These are phyloP conservation scores for Brienomyrus brachyistius DNA, from an alignment of 2,113 vertebrate species.

Conservation along the genomic window DNA sequence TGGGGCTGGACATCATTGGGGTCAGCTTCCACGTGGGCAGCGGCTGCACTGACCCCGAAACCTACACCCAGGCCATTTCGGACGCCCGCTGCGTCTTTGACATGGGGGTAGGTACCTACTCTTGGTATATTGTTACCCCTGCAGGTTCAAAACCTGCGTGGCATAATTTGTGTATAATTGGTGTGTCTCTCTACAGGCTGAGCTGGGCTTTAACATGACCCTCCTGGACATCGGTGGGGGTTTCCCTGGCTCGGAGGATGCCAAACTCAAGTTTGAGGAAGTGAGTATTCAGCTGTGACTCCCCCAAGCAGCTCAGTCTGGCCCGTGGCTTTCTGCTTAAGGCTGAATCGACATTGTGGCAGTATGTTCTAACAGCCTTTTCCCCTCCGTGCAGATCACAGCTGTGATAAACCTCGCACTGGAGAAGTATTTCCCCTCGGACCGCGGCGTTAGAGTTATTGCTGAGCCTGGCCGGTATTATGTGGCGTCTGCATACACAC, in stretches of 20 bases:
- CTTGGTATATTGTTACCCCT: not conserved
- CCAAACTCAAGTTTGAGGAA: conserved; percentile 94
- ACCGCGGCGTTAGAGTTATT: conserved; percentile 76
- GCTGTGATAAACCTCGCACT: conserved; percentile 82
- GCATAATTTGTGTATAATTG: not conserved
- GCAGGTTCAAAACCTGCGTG: not conserved
- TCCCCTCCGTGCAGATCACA: conserved; percentile 64
- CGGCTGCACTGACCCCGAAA: conserved; percentile 83
- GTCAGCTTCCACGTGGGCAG: conserved; percentile 98
- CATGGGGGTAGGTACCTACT: conserved; percentile 75
- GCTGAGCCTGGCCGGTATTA: conserved; percentile 94
- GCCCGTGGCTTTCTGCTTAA: not conserved
- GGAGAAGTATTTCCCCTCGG: conserved; percentile 88
- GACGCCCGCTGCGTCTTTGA: conserved; percentile 92
- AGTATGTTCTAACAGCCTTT: not conserved
- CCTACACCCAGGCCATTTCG: conserved; percentile 81
- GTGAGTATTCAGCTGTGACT: conserved; percentile 44
- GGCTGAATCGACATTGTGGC: not conserved
- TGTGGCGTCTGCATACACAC: conserved; percentile 86
- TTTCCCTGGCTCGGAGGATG: conserved; percentile 91
- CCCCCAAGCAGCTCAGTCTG: too few species aligned
- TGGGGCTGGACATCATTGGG: conserved; percentile 80
- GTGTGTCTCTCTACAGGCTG: conserved; percentile 55
- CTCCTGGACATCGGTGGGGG: conserved; percentile 94
- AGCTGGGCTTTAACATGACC: conserved; percentile 83